Evolutionary conservation across 2,797 vertebrate species (phyloP), one percentile per base, ranked within the genome.

Genomic region (Gila robusta): DNA sequence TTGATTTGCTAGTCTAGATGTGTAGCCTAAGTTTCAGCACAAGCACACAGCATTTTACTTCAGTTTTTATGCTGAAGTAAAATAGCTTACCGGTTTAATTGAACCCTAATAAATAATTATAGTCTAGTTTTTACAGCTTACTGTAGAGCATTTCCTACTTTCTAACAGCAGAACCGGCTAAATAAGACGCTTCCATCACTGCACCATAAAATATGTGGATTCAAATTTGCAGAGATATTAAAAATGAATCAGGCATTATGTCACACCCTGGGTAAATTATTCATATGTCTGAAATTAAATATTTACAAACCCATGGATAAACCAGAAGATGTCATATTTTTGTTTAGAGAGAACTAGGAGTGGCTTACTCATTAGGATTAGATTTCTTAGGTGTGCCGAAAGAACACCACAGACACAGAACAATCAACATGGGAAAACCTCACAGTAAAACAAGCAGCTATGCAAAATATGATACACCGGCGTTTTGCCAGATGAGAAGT

Each of bases 281-380:
- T 93, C 39, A 94, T 90, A 72, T 1, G 59, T 54, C 71, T 87
- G 49, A 89, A 92, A 93, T 93, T 0, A 93, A 93, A 94, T 92
- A 93, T 94, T 93, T 32, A 92, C 79, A 10, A 76, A 79, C 85
- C 35, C 26, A 79, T 79, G 72, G 47, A 28, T 80, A 71, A 87
- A 82, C 47, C 78, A 56, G 85, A 69, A 54, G 59, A 82, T 82
- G 16, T 44, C 39, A 77, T 78, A 35, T 73, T 90, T 82, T 85
- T 77, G 88, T 91, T 90, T 89, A 70, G 69, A 86, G 52, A 83
- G 28, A 86, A 89, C 85, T 9, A 77, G 64, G 70, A 69, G 84
- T 41, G 85, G 16, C 17, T 79, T 39, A 54, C 52, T 54, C 52
- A 21, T 54, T 19, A 54, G 16, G 16, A 49, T 49, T 6, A 49